Evolutionary conservation across 2,797 vertebrate genomes (phyloP).

Genomic region (Cossypha heuglini): DNA sequence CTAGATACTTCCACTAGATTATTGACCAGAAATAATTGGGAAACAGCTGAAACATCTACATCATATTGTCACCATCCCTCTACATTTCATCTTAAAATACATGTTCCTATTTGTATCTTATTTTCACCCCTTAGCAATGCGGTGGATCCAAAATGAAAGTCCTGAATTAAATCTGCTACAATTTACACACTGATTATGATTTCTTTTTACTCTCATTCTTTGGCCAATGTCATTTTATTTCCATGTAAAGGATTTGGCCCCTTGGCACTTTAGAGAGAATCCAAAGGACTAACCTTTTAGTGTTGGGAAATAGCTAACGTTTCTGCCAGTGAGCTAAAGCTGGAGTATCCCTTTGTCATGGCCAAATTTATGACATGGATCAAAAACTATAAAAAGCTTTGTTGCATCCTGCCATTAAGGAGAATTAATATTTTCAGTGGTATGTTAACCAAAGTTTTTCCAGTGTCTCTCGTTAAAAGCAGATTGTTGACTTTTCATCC

Average conservation of each 20-base stretch:
- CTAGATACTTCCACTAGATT: background rate
- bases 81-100: background rate
- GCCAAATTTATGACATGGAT: slow-evolving; percentile 79
- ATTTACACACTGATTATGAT: background rate
- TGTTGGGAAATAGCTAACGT: slow-evolving; percentile 66
- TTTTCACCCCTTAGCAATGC: background rate
- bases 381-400: slow-evolving; percentile 79
- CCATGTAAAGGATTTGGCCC: slow-evolving; percentile 36
- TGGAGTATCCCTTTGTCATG: slow-evolving; percentile 76
- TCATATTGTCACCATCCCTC: background rate
- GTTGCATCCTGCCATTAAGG: slow-evolving; percentile 80
- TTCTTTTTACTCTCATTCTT: slow-evolving; percentile 1
- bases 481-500: slow-evolving; percentile 79
- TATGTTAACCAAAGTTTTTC: slow-evolving; percentile 78
- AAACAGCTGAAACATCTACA: background rate
- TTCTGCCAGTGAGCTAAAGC: slow-evolving; percentile 73
- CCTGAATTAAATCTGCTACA: background rate
- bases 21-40: background rate
- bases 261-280: slow-evolving; percentile 50
- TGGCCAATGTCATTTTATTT: slow-evolving; percentile 12
- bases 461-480: slow-evolving; percentile 79
- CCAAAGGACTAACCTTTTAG: slow-evolving; percentile 62
- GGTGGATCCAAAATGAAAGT: background rate
- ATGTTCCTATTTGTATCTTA: background rate
- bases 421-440: slow-evolving; percentile 80